These are phyloP conservation scores for Babylonia areolata DNA, from an alignment of 1,140 invertebrate species.

Conservation along the genomic window DNA sequence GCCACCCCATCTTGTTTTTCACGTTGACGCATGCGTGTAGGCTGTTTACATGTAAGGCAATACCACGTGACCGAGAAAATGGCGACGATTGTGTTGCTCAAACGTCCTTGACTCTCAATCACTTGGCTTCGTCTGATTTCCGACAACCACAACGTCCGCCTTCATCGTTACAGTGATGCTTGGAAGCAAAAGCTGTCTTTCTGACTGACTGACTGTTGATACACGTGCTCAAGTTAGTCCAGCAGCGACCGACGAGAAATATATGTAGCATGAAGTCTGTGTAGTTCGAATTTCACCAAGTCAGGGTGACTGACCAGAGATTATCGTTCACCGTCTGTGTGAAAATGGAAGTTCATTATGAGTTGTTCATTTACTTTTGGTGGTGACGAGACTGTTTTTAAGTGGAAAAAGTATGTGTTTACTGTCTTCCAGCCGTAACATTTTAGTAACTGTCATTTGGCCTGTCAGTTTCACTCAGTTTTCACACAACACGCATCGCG, in stretches of 20 bases:
- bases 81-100: conserved; percentile 5
- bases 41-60: neutral
- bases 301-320: neutral
- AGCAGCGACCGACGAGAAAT: too few relatives aligned
- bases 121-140: neutral
- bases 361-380: neutral
- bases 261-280: neutral
- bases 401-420: neutral
- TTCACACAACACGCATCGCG: too few relatives aligned
- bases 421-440: neutral
- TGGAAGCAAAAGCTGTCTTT: neutral
- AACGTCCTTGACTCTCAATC: conserved; percentile 3
- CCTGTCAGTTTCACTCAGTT: too few relatives aligned
- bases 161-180: neutral
- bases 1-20: too few relatives aligned
- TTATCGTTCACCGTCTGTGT: neutral
- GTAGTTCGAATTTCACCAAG: neutral
- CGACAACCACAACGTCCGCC: neutral
- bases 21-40: neutral
- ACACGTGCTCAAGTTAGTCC: too few relatives aligned
- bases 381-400: neutral
- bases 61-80: conserved; percentile 11
- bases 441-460: too few relatives aligned
- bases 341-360: neutral
- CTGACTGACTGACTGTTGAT: neutral